Conservation (phyloP, 2,113 vertebrate species). For the Emydocephalus ijimae region DNA sequence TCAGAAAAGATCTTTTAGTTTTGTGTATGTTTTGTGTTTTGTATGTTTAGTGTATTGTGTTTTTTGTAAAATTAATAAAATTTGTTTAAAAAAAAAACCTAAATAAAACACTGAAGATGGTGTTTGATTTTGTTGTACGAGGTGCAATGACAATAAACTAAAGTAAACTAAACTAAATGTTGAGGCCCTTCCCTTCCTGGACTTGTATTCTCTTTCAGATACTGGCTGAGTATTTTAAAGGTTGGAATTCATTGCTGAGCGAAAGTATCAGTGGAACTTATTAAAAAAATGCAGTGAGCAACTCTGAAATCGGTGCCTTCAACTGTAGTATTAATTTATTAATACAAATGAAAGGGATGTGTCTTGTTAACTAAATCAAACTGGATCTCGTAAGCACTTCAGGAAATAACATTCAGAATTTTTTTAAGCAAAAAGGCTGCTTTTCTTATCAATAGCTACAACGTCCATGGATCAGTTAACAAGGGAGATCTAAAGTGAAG, state of each 20-base stretch:
- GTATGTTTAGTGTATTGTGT: too few species aligned
- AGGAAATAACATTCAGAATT: not conserved
- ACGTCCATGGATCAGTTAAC: not conserved
- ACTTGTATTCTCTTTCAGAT: not conserved
- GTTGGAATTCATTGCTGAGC: not conserved
- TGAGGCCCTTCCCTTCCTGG: not conserved
- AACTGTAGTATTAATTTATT: not conserved
- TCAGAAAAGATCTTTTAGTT: too few species aligned
- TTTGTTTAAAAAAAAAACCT: too few species aligned
- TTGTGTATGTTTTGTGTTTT: too few species aligned
- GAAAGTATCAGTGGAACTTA: not conserved
- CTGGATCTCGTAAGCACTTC: not conserved
- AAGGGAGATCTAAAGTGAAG: not conserved
- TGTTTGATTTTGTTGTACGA: too few species aligned
- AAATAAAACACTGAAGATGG: too few species aligned
- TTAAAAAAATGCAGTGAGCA: not conserved
- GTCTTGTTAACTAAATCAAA: not conserved
- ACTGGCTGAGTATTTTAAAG: not conserved
- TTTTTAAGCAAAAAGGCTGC: not conserved
- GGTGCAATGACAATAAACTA: too few species aligned
- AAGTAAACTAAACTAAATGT: not conserved
- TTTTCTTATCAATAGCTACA: not conserved
- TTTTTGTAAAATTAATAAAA: too few species aligned
- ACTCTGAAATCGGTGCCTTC: not conserved
- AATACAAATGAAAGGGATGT: not conserved